phyloP scores from a whole-genome alignment of 1,140 invertebrate genomes.

The Xylocopa sonorina region DNA sequence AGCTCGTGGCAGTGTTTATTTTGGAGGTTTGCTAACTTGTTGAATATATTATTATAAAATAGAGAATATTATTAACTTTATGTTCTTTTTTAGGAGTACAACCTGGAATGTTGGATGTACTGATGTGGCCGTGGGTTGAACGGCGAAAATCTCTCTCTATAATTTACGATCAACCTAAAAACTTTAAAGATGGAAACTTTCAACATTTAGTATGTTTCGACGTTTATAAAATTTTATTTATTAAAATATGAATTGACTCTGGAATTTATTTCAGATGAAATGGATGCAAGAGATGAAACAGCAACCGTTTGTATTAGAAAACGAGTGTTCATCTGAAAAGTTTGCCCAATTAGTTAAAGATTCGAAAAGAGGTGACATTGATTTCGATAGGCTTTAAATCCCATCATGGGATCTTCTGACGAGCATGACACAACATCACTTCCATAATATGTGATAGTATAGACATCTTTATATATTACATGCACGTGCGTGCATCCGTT shows the following conservation, averaged over 20 bases:
- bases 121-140: slow-evolving; percentile 77
- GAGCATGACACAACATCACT: not conserved
- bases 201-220: slow-evolving; percentile 46
- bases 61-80: not conserved
- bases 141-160: slow-evolving; percentile 71
- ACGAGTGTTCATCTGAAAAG: slow-evolving; percentile 41
- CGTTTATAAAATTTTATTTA: not conserved
- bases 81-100: slow-evolving; percentile 58
- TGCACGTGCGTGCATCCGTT: slow-evolving; percentile 3
- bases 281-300: slow-evolving; percentile 57
- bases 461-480: slow-evolving; percentile 5
- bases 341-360: slow-evolving; percentile 51
- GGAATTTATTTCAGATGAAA: slow-evolving; percentile 46
- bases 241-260: slow-evolving; percentile 16
- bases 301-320: slow-evolving; percentile 44
- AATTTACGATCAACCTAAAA: slow-evolving; percentile 51
- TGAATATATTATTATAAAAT: too few relatives aligned
- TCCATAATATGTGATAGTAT: slow-evolving; percentile 27
- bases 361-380: slow-evolving; percentile 28
- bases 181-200: slow-evolving; percentile 53
- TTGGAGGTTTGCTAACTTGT: slow-evolving; percentile 64
- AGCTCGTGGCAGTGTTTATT: slow-evolving; percentile 68
- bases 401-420: not conserved
- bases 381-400: slow-evolving; percentile 52
- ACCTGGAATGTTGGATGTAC: slow-evolving; percentile 70